A percentile compares a stretch with the other conserved stretches of the same genome.
Evolutionary conservation across 2,797 vertebrate species (phyloP).

Genomic region (Catostomus latipinnis): DNA sequence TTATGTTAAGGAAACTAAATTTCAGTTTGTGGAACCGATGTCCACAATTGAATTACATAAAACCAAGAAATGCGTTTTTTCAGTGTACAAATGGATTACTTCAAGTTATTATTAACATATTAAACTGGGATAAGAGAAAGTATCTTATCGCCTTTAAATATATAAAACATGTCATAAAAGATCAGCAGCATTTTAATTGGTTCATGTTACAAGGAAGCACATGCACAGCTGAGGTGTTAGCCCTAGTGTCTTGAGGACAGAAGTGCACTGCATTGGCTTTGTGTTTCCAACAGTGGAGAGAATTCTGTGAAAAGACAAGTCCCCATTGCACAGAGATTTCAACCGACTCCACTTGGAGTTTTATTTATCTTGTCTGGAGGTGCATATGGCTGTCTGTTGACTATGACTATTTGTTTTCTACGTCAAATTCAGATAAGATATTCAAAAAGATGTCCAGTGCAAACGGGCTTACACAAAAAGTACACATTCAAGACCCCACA

Average conservation of each 20-base stretch:
- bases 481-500: slow-evolving; percentile 4
- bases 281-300: slow-evolving; percentile 8
- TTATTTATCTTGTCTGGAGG: slow-evolving; percentile 51
- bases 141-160: too few species aligned
- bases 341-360: slow-evolving; percentile 47
- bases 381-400: slow-evolving; percentile 16
- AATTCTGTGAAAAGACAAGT: slow-evolving; percentile 2
- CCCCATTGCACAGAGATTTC: slow-evolving; percentile 39
- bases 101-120: too few species aligned
- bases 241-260: background rate
- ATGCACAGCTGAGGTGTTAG: background rate
- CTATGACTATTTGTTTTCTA: slow-evolving; percentile 46
- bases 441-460: slow-evolving; percentile 40
- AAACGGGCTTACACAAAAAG: background rate
- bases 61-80: too few species aligned
- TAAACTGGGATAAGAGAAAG: too few species aligned
- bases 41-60: too few species aligned
- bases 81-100: too few species aligned
- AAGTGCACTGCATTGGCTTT: slow-evolving; percentile 1
- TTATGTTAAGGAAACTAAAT: too few species aligned
- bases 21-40: too few species aligned
- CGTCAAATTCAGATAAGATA: slow-evolving; percentile 46
- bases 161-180: too few species aligned
- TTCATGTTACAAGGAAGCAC: background rate
- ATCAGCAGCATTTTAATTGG: too few species aligned